Percentiles rank a stretch among this genome's conserved stretches.
Evolutionary conservation across 2,113 vertebrate species (phyloP).

Genomic region (Hemiprocne comata): DNA sequence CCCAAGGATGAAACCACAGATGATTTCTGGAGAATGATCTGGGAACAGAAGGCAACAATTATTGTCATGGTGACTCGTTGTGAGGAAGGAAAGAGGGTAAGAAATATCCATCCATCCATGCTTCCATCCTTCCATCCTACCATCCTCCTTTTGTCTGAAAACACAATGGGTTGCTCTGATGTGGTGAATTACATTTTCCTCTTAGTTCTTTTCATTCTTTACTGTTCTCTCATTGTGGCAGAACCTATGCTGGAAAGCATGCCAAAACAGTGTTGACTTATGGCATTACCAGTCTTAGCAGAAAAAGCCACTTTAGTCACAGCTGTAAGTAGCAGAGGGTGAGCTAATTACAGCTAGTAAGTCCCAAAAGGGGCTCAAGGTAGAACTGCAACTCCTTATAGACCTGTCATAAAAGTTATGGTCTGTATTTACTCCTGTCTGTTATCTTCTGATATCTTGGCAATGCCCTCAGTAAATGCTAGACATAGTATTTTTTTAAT

Average conservation of each 20-base stretch:
- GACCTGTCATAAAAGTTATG: background rate
- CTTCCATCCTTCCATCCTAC: background rate
- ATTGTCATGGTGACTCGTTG: constrained; percentile 98
- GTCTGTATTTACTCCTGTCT: background rate
- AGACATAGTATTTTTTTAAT: background rate
- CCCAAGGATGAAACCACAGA: constrained; percentile 92
- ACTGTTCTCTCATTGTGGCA: background rate
- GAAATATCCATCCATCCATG: background rate
- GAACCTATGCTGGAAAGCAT: background rate
- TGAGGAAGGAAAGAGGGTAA: constrained; percentile 93
- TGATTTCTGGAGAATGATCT: constrained; percentile 98
- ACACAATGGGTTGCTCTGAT: background rate
- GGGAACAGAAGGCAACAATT: constrained; percentile 95
- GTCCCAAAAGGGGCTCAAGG: background rate
- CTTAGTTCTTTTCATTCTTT: background rate
- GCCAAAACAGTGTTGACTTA: background rate
- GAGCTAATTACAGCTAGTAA: background rate
- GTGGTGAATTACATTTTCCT: background rate
- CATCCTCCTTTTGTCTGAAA: background rate
- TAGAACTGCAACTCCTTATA: background rate
- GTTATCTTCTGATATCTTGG: background rate
- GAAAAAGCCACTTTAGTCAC: background rate
- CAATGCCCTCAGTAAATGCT: background rate
- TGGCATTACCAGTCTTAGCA: background rate
- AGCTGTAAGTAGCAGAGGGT: background rate